Conservation (phyloP, 2,797 vertebrate species). For the Eulemur mongoz region DNA sequence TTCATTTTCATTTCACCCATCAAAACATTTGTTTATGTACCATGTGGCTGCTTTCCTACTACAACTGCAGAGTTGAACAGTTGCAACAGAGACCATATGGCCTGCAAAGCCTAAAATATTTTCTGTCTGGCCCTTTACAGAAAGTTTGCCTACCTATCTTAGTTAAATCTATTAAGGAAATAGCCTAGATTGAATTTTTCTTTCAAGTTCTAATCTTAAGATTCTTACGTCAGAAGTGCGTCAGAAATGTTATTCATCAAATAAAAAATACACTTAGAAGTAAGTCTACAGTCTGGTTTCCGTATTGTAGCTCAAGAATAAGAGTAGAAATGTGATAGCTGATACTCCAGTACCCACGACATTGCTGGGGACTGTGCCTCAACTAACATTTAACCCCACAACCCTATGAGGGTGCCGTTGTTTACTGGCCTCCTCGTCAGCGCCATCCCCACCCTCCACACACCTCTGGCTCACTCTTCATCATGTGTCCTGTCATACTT, state of each 20-base stretch:
- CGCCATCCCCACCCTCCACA: accelerated
- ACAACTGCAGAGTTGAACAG: neutral
- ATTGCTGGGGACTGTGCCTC: neutral
- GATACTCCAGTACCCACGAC: neutral
- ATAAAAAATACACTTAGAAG: neutral
- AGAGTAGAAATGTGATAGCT: neutral
- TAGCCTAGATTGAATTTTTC: neutral
- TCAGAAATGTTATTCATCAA: neutral
- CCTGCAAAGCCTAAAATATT: neutral
- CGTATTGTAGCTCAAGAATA: neutral
- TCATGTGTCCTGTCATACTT: neutral
- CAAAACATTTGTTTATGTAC: neutral
- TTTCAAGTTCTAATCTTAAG: neutral
- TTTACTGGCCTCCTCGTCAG: neutral
- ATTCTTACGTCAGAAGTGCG: neutral
- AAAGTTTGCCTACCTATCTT: neutral
- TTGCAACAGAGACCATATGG: neutral
- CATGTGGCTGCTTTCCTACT: neutral
- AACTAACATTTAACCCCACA: accelerated
- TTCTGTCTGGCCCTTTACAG: neutral
- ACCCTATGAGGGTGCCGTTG: too few relatives aligned
- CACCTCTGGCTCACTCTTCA: neutral
- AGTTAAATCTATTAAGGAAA: neutral
- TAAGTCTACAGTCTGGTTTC: neutral
- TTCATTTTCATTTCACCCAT: neutral